Percentiles rank a stretch among this genome's conserved stretches.
Evolutionary conservation across 1,140 invertebrate genomes (phyloP).

Genomic region (Helicorthomorpha holstii): DNA sequence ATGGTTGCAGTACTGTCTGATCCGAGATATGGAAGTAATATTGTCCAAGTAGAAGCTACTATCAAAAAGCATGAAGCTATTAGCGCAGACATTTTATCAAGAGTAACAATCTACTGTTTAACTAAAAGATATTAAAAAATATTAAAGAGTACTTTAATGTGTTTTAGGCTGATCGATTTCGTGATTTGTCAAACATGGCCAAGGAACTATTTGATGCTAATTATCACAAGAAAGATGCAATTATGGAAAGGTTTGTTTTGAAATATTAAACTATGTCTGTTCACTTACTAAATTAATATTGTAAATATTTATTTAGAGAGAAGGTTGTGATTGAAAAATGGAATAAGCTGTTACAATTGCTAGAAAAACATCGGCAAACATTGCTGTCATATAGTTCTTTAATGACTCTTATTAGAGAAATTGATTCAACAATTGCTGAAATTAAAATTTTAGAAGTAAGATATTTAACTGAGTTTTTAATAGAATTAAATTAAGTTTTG

Average conservation of each 20-base stretch:
- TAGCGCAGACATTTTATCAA: constrained; percentile 83
- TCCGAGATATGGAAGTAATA: constrained; percentile 73
- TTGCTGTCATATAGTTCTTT: constrained; percentile 56
- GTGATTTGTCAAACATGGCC: constrained; percentile 78
- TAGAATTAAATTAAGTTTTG: not conserved
- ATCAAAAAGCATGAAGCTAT: constrained; percentile 98
- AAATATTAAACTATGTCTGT: too few relatives aligned
- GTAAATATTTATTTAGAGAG: constrained; percentile 35
- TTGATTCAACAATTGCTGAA: constrained; percentile 44
- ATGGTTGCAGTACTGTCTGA: constrained; percentile 94
- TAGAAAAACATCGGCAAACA: constrained; percentile 68
- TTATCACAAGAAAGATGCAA: constrained; percentile 73
- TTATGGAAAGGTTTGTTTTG: constrained; percentile 42
- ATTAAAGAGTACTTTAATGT: constrained; percentile 9
- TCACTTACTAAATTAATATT: not conserved
- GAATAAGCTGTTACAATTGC: constrained; percentile 61
- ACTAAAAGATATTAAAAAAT: not conserved
- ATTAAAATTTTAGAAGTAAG: too few relatives aligned
- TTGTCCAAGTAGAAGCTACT: constrained; percentile 87
- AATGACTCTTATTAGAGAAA: constrained; percentile 72
- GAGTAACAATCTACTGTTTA: constrained; percentile 22
- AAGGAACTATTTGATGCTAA: constrained; percentile 77
- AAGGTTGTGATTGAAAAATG: constrained; percentile 74
- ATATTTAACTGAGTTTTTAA: not conserved
- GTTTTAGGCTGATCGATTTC: constrained; percentile 74